phyloP scores from a whole-genome alignment of 2,888 invertebrate species.

The Pogonocherus hispidulus region DNA sequence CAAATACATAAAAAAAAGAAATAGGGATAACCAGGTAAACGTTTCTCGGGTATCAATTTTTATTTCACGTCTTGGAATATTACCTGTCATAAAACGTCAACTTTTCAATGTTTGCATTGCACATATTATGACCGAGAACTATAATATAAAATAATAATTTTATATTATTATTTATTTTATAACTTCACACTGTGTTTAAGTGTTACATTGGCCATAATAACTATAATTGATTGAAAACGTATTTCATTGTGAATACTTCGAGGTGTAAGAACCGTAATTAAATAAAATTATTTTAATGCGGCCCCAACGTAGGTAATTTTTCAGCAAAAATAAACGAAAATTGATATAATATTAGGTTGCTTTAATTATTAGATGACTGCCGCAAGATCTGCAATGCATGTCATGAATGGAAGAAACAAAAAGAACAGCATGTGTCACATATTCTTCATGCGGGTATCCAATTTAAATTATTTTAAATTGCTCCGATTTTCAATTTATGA shows the following conservation, averaged over 20 bases:
- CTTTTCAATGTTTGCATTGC: conserved; percentile 1
- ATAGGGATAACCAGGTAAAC: too few relatives aligned
- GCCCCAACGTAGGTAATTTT: conserved; percentile 1
- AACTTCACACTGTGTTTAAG: conserved; percentile 21
- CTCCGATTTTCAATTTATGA: conserved; percentile 31
- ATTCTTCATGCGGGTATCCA: conserved; percentile 30
- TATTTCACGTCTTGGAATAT: too few relatives aligned
- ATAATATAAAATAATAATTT: conserved; percentile 20
- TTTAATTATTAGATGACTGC: conserved; percentile 33
- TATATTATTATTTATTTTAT: too few relatives aligned
- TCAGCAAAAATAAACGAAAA: conserved; percentile 4
- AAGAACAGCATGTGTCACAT: conserved; percentile 19
- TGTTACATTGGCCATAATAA: conserved; percentile 33
- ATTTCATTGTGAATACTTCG: conserved; percentile 23
- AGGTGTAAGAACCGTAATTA: conserved; percentile 26
- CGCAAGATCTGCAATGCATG: conserved; percentile 37
- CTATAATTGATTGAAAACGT: conserved; percentile 38
- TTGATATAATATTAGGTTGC: conserved; percentile 3
- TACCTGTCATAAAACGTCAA: conserved; percentile 2
- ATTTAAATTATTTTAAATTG: conserved; percentile 39
- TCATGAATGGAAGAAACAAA: conserved; percentile 32
- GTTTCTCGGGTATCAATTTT: too few relatives aligned
- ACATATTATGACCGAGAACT: neutral
- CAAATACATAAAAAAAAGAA: too few relatives aligned
- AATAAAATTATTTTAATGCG: conserved; percentile 22